Evolutionary conservation across 2,113 vertebrate species (phyloP).

Genomic region (Eclectus roratus): DNA sequence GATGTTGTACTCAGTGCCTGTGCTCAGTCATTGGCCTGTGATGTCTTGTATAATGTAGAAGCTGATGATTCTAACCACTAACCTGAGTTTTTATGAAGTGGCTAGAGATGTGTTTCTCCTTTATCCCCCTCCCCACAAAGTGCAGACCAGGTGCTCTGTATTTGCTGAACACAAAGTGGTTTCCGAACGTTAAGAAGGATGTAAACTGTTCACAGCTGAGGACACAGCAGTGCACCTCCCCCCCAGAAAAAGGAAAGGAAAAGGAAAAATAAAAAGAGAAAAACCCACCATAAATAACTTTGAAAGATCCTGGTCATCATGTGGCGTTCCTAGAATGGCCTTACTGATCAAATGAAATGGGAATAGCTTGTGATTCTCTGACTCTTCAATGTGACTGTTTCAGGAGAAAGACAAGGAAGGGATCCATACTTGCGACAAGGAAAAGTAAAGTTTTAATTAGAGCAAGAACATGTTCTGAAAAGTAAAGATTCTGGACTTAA

Average conservation of each 20-base stretch:
- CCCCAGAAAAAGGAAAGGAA: accelerated
- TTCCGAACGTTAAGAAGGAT: slow-evolving; percentile 34
- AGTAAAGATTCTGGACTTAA: slow-evolving; percentile 71
- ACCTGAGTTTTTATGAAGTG: not conserved
- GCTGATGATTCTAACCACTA: not conserved
- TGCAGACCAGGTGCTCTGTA: not conserved
- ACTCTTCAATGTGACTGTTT: not conserved
- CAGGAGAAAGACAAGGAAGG: slow-evolving; percentile 1
- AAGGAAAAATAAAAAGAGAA: accelerated
- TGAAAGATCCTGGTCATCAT: not conserved
- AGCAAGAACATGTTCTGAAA: slow-evolving; percentile 56
- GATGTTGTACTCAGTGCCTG: not conserved
- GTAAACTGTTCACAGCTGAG: not conserved
- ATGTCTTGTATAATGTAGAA: not conserved
- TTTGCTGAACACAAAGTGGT: slow-evolving; percentile 19
- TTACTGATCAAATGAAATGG: not conserved
- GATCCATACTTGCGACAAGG: not conserved
- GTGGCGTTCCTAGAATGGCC: not conserved
- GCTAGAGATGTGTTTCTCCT: not conserved
- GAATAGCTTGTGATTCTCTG: not conserved
- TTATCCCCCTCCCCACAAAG: not conserved
- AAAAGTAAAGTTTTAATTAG: slow-evolving; percentile 44
- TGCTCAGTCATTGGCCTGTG: not conserved
- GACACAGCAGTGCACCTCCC: not conserved
- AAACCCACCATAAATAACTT: not conserved